phyloP scores from a whole-genome alignment of 53 echinoderm and acorn worm genomes.

The Holothuria scabra region DNA sequence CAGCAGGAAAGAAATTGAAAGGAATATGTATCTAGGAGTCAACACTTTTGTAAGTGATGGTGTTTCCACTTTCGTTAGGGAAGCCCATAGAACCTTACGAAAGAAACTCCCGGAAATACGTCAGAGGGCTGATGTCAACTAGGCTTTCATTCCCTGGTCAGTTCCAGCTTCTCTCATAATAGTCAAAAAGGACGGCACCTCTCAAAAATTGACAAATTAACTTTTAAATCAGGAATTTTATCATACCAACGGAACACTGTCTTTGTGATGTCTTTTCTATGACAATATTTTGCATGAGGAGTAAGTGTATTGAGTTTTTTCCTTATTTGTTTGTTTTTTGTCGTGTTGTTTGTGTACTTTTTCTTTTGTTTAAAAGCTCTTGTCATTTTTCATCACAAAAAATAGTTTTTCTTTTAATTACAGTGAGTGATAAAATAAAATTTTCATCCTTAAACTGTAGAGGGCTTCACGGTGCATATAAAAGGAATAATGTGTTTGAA shows the following conservation, averaged over 20 bases:
- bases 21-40: not conserved
- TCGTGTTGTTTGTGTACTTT: too few relatives aligned
- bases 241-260: not conserved
- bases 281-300: too few relatives aligned
- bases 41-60: not conserved
- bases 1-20: slow-evolving; percentile 2
- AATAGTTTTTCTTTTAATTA: too few relatives aligned
- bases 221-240: not conserved
- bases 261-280: too few relatives aligned
- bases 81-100: not conserved
- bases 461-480: not conserved
- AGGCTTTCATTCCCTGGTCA: slow-evolving; percentile 4
- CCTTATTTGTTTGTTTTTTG: not conserved
- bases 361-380: too few relatives aligned
- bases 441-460: slow-evolving; percentile 21
- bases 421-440: not conserved
- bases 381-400: too few relatives aligned
- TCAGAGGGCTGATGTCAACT: not conserved
- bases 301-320: too few relatives aligned
- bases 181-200: not conserved
- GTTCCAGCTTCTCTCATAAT: not conserved
- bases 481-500: slow-evolving; percentile 17
- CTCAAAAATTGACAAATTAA: not conserved
- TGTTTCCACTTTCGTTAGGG: not conserved
- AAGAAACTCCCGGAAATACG: not conserved